phyloP scores from a whole-genome alignment of 2,797 vertebrate genomes.

The Hyperoplus lanceolatus region DNA sequence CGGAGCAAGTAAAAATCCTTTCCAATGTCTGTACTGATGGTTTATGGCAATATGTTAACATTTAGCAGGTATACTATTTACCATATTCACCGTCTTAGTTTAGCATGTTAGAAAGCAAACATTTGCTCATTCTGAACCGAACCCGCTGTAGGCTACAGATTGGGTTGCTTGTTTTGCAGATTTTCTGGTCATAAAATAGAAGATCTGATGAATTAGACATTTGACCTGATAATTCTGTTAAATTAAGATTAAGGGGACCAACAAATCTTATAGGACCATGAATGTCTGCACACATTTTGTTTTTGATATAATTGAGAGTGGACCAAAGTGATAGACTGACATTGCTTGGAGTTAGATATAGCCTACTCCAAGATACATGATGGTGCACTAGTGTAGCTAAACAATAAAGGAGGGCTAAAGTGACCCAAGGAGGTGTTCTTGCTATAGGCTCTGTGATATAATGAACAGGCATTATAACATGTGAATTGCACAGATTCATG shows the following conservation, averaged over 20 bases:
- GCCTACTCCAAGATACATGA: too few relatives aligned
- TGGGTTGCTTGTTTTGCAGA: background rate
- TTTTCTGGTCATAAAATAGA: background rate
- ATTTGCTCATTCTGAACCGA: background rate
- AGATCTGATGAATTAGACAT: too few relatives aligned
- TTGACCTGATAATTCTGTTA: background rate
- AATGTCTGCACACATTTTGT: background rate
- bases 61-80: background rate
- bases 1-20: too few relatives aligned
- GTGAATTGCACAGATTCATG: slow-evolving; percentile 16
- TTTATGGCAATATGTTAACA: background rate
- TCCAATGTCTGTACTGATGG: too few relatives aligned
- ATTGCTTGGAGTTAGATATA: too few relatives aligned
- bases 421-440: slow-evolving; percentile 7
- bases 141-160: too few relatives aligned
- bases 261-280: background rate
- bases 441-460: background rate
- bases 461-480: background rate
- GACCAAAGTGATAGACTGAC: background rate
- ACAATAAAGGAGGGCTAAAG: background rate
- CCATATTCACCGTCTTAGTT: background rate
- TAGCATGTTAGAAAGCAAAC: background rate
- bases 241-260: background rate
- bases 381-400: background rate
- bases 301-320: background rate